Base-by-base conservation (phyloP, 2,888 invertebrate genomes). In the Netelia virgata region DNA sequence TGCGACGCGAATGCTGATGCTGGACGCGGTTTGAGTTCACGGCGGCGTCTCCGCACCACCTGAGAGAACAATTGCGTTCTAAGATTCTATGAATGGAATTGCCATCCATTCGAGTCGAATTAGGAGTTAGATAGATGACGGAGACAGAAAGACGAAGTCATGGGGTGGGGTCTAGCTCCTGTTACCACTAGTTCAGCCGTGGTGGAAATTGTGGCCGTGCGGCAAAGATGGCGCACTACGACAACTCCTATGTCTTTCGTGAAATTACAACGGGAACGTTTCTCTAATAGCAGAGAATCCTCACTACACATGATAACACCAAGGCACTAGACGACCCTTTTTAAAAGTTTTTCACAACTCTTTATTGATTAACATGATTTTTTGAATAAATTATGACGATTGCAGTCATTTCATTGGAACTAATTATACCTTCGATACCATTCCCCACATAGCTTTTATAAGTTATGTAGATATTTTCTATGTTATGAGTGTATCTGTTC, bases 11-110 rank as follows among this genome's bases (percentile, higher is more conserved):
- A 88, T 88, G 89, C 90, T 91, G 90, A 91, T 90, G 89, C 78
- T 88, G 85, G 86, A 87, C 87, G 88, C 86, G 86, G 70, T 85
- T 85, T 75, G 80, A 80, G 85, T 87, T 79, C 87, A 76, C 79
- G 47, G 63, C 59, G 61, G 57, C 64, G 64, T 66, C 79, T 72
- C 53, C 64, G 53, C 59, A 79, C 66, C 64, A 76, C 72, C 50
- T 47, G n/a, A 53, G 83, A 82, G 89, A 89, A 90, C 90, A 91
- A 91, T 90, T 89, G 88, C 85, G 84, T 79, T 82, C 85, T 82
- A 87, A 88, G 89, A 90, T 90, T 89, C 91, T 87, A 90, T 89
- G 77, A 82, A 81, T 66, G 83, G 88, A 89, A 89, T 89, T 89
- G 86, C 87, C 88, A 87, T 87, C 90, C 89, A 90, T 90, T 87